phyloP scores from a whole-genome alignment of 2,797 vertebrate species.

The Mormyrus proboscirostris region DNA sequence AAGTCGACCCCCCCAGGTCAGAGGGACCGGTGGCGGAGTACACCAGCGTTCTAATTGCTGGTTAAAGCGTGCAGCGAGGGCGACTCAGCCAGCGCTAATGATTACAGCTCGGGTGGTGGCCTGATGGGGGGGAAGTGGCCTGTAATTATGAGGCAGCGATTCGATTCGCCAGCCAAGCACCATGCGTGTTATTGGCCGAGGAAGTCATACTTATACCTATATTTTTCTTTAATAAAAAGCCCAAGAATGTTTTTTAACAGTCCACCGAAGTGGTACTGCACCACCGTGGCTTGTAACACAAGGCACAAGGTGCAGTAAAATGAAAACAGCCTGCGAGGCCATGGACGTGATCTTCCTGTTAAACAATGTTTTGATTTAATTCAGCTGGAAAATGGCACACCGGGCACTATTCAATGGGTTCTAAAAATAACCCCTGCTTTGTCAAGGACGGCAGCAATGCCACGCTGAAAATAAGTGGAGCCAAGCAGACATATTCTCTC shows the following conservation, averaged over 20 bases:
- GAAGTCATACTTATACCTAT: not conserved
- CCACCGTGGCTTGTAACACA: not conserved
- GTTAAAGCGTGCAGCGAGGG: not conserved
- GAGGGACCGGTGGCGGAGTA: not conserved
- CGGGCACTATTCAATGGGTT: not conserved
- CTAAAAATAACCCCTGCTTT: not conserved
- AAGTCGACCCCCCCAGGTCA: not conserved
- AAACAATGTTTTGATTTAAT: not conserved
- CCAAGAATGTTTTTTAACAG: not conserved
- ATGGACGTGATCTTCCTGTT: not conserved
- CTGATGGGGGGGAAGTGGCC: not conserved
- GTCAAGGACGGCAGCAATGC: not conserved
- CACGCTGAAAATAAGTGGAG: not conserved
- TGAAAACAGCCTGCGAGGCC: not conserved
- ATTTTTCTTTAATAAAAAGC: constrained; percentile 3
- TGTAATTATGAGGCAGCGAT: not conserved
- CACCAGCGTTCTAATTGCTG: not conserved
- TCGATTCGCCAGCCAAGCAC: not conserved
- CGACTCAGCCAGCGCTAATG: not conserved
- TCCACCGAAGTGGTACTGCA: not conserved
- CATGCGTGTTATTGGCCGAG: not conserved
- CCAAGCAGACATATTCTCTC: not conserved
- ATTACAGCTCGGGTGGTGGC: not conserved
- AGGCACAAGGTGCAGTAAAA: not conserved
- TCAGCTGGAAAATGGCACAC: not conserved